A percentile compares a stretch with the other conserved stretches of the same genome.
Conservation (phyloP, 2,888 invertebrate genomes). For the Anoplius nigerrimus region DNA sequence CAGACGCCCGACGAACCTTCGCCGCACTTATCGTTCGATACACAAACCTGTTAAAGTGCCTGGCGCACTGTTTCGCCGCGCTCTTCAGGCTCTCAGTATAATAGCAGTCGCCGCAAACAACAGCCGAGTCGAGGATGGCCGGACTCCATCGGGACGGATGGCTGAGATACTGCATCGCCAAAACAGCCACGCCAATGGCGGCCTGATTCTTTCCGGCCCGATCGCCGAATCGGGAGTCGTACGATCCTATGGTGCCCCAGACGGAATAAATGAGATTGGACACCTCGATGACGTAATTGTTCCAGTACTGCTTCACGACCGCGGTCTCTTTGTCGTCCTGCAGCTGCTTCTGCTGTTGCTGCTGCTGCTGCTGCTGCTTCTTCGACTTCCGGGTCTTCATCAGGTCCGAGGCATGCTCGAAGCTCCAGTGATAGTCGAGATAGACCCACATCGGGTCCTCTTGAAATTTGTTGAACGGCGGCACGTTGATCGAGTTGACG, state of each 20-base stretch:
- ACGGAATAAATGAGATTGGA: conserved; percentile 66
- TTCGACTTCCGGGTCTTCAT: conserved; percentile 13
- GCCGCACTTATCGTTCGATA: no score
- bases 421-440: conserved; percentile 71
- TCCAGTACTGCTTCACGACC: conserved; percentile 58
- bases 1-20: no score
- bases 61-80: conserved; percentile 35
- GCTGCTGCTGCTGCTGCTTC: conserved; percentile 12
- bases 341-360: conserved; percentile 20
- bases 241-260: conserved; percentile 69
- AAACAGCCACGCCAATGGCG: conserved; percentile 63
- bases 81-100: conserved; percentile 64
- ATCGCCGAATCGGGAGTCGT: conserved; percentile 63
- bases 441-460: conserved; percentile 73
- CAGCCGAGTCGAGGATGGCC: conserved; percentile 68
- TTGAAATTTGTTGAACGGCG: conserved; percentile 50
- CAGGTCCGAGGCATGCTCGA: conserved; percentile 46
- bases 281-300: conserved; percentile 67
- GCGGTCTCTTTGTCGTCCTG: conserved; percentile 19
- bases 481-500: conserved; percentile 64
- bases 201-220: conserved; percentile 65
- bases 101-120: conserved; percentile 67
- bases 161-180: conserved; percentile 65
- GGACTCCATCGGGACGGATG: conserved; percentile 68
- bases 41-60: conserved; percentile 45